Conservation (phyloP, 1,140 invertebrate genomes). For the Drosophila lacteicornis region DNA sequence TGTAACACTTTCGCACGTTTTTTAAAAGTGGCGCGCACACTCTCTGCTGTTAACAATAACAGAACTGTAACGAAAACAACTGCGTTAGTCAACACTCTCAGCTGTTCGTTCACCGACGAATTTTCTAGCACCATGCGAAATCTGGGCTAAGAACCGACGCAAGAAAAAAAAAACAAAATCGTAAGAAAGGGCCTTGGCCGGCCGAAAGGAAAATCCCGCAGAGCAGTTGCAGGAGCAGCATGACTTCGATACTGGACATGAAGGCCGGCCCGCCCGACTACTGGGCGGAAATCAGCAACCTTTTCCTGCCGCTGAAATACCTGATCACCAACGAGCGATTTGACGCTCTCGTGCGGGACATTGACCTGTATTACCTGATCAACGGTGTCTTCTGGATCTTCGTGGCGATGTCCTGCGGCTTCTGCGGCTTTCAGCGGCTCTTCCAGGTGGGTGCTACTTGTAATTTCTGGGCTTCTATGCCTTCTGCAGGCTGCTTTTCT, state of each 20-base stretch:
- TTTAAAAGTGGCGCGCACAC: background rate
- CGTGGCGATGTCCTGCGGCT: slow-evolving; percentile 68
- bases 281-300: slow-evolving; percentile 80
- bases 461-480: background rate
- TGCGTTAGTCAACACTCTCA: slow-evolving; percentile 3
- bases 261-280: slow-evolving; percentile 74
- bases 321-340: slow-evolving; percentile 80
- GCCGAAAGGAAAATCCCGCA: slow-evolving; percentile 22
- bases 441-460: slow-evolving; percentile 68
- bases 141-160: slow-evolving; percentile 11
- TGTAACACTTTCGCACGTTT: background rate
- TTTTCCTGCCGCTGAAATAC: slow-evolving; percentile 81
- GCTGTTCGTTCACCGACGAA: background rate
- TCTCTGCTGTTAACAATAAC: slow-evolving; percentile 9
- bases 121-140: slow-evolving; percentile 13
- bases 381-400: slow-evolving; percentile 84
- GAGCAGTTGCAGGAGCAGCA: slow-evolving; percentile 44
- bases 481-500: slow-evolving; percentile 5
- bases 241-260: slow-evolving; percentile 81
- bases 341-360: slow-evolving; percentile 74
- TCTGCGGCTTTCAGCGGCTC: slow-evolving; percentile 71
- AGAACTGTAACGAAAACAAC: background rate
- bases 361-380: slow-evolving; percentile 78
- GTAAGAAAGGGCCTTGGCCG: slow-evolving; percentile 29
- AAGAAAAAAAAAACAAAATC: slow-evolving; percentile 2